Base-by-base conservation (phyloP, 2,113 vertebrate species). In the Oxyruncus cristatus region DNA sequence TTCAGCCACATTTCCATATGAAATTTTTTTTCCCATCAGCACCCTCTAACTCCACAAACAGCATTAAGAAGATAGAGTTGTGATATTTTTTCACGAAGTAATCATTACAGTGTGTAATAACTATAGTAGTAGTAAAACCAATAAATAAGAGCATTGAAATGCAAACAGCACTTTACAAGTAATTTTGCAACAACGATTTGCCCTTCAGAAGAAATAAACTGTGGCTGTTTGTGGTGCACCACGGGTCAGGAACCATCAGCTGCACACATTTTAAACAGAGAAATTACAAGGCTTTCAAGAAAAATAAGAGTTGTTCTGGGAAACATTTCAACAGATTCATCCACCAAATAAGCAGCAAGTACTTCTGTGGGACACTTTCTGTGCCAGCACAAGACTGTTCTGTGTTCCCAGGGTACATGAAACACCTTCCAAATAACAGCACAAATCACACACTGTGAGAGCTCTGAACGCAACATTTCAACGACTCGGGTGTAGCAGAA, bases 131-230 rank as follows among this genome's bases (percentile, higher is more conserved):
- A 91, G 65, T 86, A 95, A 83, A 91, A 62, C 5, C 42, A 90
- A 53, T 89, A 96, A 97, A 91, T 73, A 93, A 81, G 52, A 74
- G 14, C 71, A 66, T 3, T 84, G 77, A 92, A 93, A 85, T 32
- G 39, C 18, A 86, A 92, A 83, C 9, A 67, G 24, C 28, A 77
- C 66, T 85, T 79, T 8, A 65, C 23, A 79, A 78, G 71, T 13
- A 9, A 61, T 92, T 95, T 73, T 88, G 74, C 56, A 90, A 39
- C 44, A 89, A 61, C 52, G 59, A 17, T 78, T 88, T 84, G 53
- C 56, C 53, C 88, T 85, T 59, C 68, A 88, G 71, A 88, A 88
- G 74, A 92, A 79, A 85, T 41, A 71, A 94, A 66, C 15, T 7
- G 7, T 13, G 85, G 62, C 41, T 68, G 24, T 55, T 80, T 58